Base-by-base conservation (phyloP, 2,888 invertebrate genomes). In the Drosophila neotestacea region DNA sequence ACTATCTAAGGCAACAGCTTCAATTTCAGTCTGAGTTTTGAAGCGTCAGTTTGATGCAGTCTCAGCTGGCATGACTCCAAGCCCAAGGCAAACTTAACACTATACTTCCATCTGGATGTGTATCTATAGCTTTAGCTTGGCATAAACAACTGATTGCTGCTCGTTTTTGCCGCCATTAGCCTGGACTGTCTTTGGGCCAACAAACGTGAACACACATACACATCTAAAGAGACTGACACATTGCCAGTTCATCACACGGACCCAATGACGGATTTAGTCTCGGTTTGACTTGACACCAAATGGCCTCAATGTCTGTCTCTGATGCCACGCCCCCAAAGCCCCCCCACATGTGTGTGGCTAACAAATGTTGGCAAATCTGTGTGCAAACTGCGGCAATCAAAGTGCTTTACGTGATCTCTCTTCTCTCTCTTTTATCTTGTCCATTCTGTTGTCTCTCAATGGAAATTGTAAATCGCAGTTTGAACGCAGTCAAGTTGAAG, bases 241-340 rank as follows among this genome's bases (percentile, higher is more conserved):
- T 85, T 88, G 85, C 89, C 85, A 85, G 89, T 88, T 89, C 89
- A 89, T 85, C 85, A 88, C 88, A 74, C 13, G 59, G 58, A 62
- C 63, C 73, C 81, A 84, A 77, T 87, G 81, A 84, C 73, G 70
- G 81, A 85, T 87, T 89, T 75, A 73, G 71, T 81, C 75, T 81
- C 65, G 81, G 73, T 86, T 84, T 88, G 84, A 74, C 81, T 73
- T 77, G 81, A 83, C 74, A 73, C 72, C 80, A 64, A 71, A 79
- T 77, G 77, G 63, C 70, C 74, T 73, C 67, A 69, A 70, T 66
- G 48, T 70, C 66, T 56, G 34, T 44, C 52, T 32, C 36, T 46
- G 55, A 44, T 72, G 41, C 38, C 30, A 30, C 22, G 2, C 4
- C 10, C n/a, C 32, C 32, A 7, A 30, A n/a, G n/a, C 2, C 32